Evolutionary conservation across 2,113 vertebrate species (phyloP).

Genomic region (Callocephalon fimbriatum): DNA sequence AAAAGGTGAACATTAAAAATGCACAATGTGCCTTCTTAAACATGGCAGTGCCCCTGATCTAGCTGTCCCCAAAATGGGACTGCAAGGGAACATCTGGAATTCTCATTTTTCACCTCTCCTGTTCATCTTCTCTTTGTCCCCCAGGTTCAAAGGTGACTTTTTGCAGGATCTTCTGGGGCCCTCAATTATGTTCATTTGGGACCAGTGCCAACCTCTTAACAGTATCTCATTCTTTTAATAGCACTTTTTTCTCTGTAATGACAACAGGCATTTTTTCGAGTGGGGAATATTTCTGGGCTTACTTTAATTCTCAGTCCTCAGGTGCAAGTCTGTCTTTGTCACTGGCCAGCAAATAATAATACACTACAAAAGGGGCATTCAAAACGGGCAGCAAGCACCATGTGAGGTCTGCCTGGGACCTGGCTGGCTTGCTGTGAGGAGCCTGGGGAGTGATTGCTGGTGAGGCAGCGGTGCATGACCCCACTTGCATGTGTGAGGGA

Average conservation of each 20-base stretch:
- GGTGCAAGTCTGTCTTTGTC: neutral
- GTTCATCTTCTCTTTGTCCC: neutral
- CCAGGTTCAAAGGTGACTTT: neutral
- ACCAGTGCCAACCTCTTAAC: neutral
- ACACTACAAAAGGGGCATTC: neutral
- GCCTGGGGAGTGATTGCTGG: rapidly evolving
- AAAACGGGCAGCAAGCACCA: neutral
- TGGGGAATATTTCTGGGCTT: constrained; percentile 40
- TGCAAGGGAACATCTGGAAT: neutral
- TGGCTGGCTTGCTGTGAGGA: neutral
- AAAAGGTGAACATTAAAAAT: neutral
- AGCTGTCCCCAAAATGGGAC: neutral
- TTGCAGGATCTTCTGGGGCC: neutral
- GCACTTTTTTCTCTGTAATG: constrained; percentile 18
- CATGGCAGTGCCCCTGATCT: neutral
- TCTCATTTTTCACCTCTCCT: neutral
- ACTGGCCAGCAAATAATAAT: neutral
- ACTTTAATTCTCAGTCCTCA: neutral
- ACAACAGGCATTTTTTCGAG: neutral
- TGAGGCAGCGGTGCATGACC: neutral
- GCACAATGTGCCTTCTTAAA: neutral
- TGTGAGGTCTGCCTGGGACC: neutral
- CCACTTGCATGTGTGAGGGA: rapidly evolving
- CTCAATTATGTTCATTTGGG: neutral
- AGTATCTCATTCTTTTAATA: neutral